Base-by-base conservation (phyloP, 2,888 invertebrate genomes). In the Aleiodes alternator region DNA sequence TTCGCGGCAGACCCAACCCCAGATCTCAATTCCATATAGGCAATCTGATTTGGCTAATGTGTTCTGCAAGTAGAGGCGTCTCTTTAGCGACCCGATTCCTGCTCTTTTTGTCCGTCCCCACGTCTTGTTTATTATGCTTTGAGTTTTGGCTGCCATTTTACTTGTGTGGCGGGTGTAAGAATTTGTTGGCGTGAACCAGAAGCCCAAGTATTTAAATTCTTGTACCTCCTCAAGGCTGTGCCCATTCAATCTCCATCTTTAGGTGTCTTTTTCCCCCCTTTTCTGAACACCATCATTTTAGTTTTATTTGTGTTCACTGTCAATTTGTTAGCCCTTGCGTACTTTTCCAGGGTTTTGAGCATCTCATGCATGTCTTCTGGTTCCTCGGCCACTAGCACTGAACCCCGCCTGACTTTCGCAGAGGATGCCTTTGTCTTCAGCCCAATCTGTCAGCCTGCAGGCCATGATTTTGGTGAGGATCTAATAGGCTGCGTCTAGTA, bases 331-430 rank as follows among this genome's bases (percentile, higher is more conserved):
- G n/a, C 14, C 7, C n/a, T n/a, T 6, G 38, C 1, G 12, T 59
- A 59, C n/a, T n/a, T 59, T 31, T 59, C 59, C 38, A 59, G 12
- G 2, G 14, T 59, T 3, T 3, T 12, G 11, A 59, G 12, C 34
- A 59, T 59, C 8, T 34, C 59, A 9, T 38, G 29, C 34, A 59
- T 59, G 7, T 34, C 59, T 1, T n/a, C 59, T 34, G 12, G 1
- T 12, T 29, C 4, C n/a, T 59, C 34, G 3, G 34, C 59, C 34
- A 59, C 38, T 6, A 59, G 12, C 1, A 59, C 34, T 61, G n/a
- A 74, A 74, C 0, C 69, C 74, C 29, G 69, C 74, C 29, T 73
- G 56, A n/a, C 66, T 73, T 66, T 73, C 73, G 1, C 66, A 61
- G 31, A 73, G 11, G 7, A 66, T n/a, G 7, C 23, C 43, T 6